phyloP scores from a whole-genome alignment of 2,888 invertebrate genomes.

The Nowickia ferox region DNA sequence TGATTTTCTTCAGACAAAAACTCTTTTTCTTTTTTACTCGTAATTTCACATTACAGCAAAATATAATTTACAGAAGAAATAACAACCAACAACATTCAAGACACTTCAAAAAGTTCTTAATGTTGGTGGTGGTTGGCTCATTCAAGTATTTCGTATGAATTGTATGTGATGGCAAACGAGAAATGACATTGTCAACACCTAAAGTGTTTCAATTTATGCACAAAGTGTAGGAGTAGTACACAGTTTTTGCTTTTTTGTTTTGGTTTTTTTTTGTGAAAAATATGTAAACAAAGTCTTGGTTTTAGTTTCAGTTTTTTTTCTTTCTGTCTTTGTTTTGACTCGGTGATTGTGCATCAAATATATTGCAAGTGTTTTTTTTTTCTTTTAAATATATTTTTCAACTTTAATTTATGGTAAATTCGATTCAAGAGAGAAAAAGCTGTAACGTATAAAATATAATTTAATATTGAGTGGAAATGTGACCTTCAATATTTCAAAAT shows the following conservation, averaged over 20 bases:
- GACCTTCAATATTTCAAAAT: conserved; percentile 1
- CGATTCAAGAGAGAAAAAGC: background rate
- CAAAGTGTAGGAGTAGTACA: conserved; percentile 56
- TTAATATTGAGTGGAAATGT: background rate
- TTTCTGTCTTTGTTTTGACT: background rate
- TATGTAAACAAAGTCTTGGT: conserved; percentile 58
- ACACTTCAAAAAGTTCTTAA: conserved; percentile 50
- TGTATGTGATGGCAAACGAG: conserved; percentile 56
- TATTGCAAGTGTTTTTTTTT: conserved; percentile 41
- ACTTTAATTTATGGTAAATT: background rate
- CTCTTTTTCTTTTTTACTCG: conserved; percentile 1
- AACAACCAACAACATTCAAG: background rate
- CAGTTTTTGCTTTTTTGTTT: conserved; percentile 9
- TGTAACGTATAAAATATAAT: background rate
- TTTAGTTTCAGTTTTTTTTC: background rate
- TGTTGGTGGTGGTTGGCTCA: conserved; percentile 56
- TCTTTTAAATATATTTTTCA: background rate
- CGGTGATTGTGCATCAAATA: conserved; percentile 42
- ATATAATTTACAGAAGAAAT: background rate
- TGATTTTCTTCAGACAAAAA: conserved; percentile 17
- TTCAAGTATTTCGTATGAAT: conserved; percentile 50
- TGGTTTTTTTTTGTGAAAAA: background rate
- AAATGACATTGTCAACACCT: conserved; percentile 68
- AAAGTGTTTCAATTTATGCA: conserved; percentile 65
- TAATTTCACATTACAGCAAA: conserved; percentile 45